Evolutionary conservation across 2,888 invertebrate species (phyloP), one percentile per base, ranked within the genome.

Genomic region (Coecobrya sp.): DNA sequence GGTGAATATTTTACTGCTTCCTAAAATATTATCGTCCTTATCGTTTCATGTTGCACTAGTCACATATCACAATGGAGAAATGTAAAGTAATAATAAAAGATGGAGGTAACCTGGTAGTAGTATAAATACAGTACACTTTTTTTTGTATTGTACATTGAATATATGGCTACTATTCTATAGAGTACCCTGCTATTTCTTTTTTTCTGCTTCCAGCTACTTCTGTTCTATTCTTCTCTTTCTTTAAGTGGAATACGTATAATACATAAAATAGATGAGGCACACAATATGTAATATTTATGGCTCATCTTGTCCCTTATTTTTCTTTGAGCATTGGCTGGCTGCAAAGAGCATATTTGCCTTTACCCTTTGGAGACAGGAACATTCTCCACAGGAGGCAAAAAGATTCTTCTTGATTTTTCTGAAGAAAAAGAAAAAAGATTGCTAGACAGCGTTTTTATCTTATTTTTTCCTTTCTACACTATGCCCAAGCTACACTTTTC

Each of bases 341-440:
- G 70, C 62, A 76, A 59, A 73, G 25, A 81, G 84, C 45, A 52
- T 70, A 82, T 84, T 89, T 76, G 84, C 84, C 62, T 89, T 89
- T 89, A 89, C 84, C 89, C 89, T 89, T 89, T 89, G 89, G 89
- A 89, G 89, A 89, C 89, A 84, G 42, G 68, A 82, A 76, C 89
- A 73, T 89, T 89, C 89, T 89, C 84, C 89, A 89, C 89, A 76
- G 89, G 89, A 89, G 76, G 82, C 59, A 73, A 73, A 84, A 85
- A 70, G 89, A 89, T 89, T 89, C 89, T 85, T 84, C 76, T 42
- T 73, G 89, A 89, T 84, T 76, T 84, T 82, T 68, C 42, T 22
- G 45, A 59, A 68, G 13, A 68, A 68, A 13, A 68, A 36, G 13
- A 68, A 88, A 65, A 79, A 52, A 73, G 82, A 89, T 89, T 89